These are phyloP conservation scores for Harpagoxenus sublaevis DNA, from an alignment of 2,888 invertebrate genomes.

Conservation along the genomic window DNA sequence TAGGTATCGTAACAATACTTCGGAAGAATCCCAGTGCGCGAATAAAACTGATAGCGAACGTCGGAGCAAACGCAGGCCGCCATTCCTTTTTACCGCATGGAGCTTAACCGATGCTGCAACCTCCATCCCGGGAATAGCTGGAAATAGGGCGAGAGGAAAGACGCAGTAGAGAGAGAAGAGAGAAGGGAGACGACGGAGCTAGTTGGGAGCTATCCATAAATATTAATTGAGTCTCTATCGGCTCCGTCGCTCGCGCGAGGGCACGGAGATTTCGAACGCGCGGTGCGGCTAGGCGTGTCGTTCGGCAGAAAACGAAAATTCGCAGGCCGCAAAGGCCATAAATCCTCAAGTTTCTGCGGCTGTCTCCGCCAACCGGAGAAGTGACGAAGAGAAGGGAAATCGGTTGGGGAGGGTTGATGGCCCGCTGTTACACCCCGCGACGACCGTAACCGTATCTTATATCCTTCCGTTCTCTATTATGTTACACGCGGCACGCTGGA, in stretches of 20 bases:
- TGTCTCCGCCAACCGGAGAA: conserved; percentile 77
- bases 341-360: conserved; percentile 82
- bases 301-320: conserved; percentile 78
- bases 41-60: conserved; percentile 67
- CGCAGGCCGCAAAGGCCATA: conserved; percentile 77
- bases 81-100: conserved; percentile 59
- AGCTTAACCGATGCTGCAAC: conserved; percentile 65
- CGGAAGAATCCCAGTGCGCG: conserved; percentile 52
- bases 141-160: conserved; percentile 33
- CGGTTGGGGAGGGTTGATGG: conserved; percentile 51
- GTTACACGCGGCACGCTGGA: conserved; percentile 68
- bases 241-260: conserved; percentile 62
- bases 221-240: conserved; percentile 77
- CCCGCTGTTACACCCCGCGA: conserved; percentile 49
- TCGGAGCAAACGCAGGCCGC: conserved; percentile 52
- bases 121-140: conserved; percentile 32
- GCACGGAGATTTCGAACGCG: conserved; percentile 66
- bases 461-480: conserved; percentile 78
- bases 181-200: conserved; percentile 32
- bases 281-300: conserved; percentile 62
- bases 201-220: conserved; percentile 73
- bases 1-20: conserved; percentile 55
- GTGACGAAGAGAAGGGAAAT: conserved; percentile 70
- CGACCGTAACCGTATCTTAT: conserved; percentile 66
- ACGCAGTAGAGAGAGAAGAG: conserved; percentile 6